Percentiles rank a stretch among this genome's conserved stretches.
Evolutionary conservation across 2,113 vertebrate species (phyloP).

Genomic region (Rhinoptilus africanus): DNA sequence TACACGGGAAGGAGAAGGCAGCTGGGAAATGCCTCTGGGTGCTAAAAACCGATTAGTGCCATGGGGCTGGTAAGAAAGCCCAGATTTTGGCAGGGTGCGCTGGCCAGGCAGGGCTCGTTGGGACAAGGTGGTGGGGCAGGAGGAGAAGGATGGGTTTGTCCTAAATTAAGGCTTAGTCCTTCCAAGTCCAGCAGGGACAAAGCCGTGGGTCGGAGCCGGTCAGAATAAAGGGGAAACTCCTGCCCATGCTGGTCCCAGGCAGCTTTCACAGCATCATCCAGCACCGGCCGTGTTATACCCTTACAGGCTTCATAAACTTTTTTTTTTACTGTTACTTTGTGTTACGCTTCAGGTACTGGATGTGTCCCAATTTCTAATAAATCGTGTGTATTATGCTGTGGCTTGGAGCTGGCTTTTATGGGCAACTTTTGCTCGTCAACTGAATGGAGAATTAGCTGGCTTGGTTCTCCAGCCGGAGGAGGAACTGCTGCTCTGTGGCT

Average conservation of each 20-base stretch:
- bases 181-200: background rate
- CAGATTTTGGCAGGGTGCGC: background rate
- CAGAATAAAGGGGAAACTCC: background rate
- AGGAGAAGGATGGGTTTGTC: background rate
- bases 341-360: constrained; percentile 45
- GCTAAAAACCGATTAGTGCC: background rate
- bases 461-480: background rate
- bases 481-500: constrained; percentile 38
- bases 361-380: constrained; percentile 33
- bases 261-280: constrained; percentile 23
- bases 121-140: background rate
- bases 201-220: background rate
- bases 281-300: background rate
- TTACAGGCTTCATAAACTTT: constrained; percentile 28
- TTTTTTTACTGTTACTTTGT: constrained; percentile 33
- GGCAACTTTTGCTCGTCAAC: constrained; percentile 40
- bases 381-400: constrained; percentile 10
- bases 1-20: background rate
- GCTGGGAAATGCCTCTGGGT: constrained; percentile 4
- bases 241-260: background rate
- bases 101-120: background rate
- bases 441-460: constrained; percentile 18
- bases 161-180: background rate
- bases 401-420: constrained; percentile 35
- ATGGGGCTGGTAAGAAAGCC: background rate